Conservation (phyloP, 2,113 vertebrate genomes). For the Mus pahari region DNA sequence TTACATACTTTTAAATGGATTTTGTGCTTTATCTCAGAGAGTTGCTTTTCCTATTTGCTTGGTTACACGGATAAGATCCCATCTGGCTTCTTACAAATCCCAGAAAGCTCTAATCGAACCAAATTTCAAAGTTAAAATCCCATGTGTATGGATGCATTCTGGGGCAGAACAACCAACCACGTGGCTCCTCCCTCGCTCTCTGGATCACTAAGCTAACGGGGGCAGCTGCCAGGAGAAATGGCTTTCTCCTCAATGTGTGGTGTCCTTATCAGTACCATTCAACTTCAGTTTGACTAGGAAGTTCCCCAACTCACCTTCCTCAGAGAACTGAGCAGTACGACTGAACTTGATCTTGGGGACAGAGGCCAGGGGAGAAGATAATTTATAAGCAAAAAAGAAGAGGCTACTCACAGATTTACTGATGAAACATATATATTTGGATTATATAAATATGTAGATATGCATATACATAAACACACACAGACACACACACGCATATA, state of each 20-base stretch:
- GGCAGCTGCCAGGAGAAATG: not conserved
- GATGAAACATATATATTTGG: not conserved
- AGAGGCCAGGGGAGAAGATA: not conserved
- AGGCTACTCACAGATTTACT: not conserved
- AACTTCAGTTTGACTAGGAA: conserved; percentile 44
- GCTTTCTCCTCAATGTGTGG: not conserved
- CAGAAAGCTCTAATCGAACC: not conserved
- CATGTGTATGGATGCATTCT: rapidly evolving
- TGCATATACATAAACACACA: not conserved
- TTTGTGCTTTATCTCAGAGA: not conserved
- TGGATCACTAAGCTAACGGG: not conserved
- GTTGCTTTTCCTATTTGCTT: not conserved
- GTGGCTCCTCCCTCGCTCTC: not conserved
- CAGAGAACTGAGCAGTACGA: not conserved
- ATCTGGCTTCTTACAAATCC: not conserved
- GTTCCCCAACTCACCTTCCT: not conserved
- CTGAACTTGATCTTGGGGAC: conserved; percentile 19
- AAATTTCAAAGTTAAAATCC: not conserved
- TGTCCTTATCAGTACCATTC: not conserved
- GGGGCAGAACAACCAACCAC: rapidly evolving
- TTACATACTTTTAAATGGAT: not conserved
- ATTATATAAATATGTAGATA: not conserved
- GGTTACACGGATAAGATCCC: not conserved
- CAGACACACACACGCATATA: not conserved
- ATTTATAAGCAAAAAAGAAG: conserved; percentile 30